These are phyloP conservation scores for Notospermus geniculatus DNA, from an alignment of 1,140 invertebrate genomes.

Conservation along the genomic window DNA sequence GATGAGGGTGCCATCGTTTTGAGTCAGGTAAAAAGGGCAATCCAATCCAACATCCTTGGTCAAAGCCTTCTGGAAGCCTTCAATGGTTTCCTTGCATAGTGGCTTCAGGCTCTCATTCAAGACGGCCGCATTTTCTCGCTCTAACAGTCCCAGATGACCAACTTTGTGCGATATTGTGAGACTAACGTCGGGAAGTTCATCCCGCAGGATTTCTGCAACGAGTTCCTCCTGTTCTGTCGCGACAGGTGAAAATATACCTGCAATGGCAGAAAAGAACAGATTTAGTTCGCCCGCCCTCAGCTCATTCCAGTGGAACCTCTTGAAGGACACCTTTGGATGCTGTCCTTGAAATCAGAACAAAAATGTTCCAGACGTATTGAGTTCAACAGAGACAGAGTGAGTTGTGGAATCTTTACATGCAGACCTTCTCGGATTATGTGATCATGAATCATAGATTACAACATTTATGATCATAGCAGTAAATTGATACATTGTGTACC, in stretches of 20 bases:
- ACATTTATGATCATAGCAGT: no score
- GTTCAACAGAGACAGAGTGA: no score
- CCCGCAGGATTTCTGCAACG: slow-evolving; percentile 20
- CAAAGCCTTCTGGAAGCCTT: slow-evolving; percentile 36
- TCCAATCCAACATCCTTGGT: slow-evolving; percentile 26
- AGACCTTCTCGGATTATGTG: no score
- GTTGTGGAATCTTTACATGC: no score
- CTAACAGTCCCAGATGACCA: slow-evolving; percentile 43
- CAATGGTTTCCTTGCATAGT: slow-evolving; percentile 36
- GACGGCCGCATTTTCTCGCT: slow-evolving; percentile 49
- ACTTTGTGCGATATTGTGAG: slow-evolving; percentile 41
- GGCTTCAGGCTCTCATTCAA: slow-evolving; percentile 47
- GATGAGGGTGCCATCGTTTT: slow-evolving; percentile 46
- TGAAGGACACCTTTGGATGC: no score
- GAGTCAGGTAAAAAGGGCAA: slow-evolving; percentile 45
- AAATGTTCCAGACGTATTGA: no score
- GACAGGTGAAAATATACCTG: slow-evolving; percentile 2
- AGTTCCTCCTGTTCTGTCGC: neutral
- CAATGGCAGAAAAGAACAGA: neutral
- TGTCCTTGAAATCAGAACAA: no score
- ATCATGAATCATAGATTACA: no score
- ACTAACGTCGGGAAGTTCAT: slow-evolving; percentile 33
- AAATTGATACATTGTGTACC: no score
- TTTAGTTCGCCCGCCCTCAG: no score
- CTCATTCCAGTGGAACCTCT: no score